Evolutionary conservation across 2,888 invertebrate species (phyloP), one percentile per base, ranked within the genome.

Genomic region (Tenthredo amoena): DNA sequence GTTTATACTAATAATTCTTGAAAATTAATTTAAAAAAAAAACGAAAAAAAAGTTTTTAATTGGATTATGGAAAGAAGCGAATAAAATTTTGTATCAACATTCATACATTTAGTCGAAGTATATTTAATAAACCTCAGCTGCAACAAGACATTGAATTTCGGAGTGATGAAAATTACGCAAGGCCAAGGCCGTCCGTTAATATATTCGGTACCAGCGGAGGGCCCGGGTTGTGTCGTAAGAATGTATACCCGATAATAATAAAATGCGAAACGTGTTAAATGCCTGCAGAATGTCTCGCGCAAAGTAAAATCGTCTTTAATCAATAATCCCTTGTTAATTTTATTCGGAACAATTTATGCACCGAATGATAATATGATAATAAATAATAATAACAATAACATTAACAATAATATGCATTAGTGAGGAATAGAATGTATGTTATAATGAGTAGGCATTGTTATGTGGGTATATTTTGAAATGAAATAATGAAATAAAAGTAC

Each of bases 121-220:
- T 81, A 37, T 81, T 40, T 40, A 18, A 31, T 21, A 40, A 81
- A 31, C n/a, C n/a, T 62, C 18, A 6, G 55, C 5, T 34, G 50
- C 34, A 10, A 47, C 12, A 55, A 31, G 77, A 40, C 62, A 81
- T 62, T 37, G 21, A 58, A 40, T 21, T 58, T 81, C 40, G 40
- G 40, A 40, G 62, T 40, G n/a, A 58, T 40, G 10, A 15, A 81
- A 62, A 62, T 81, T 81, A 81, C 58, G 81, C 58, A 81, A 81
- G 81, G 81, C 81, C 81, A 81, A 81, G 81, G 81, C 81, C 81
- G 81, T 81, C 18, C 81, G 31, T 40, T 81, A 62, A 37, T 81
- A 81, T 81, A 50, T 50, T 81, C 81, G 34, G 21, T 62, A 62
- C 81, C 34, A 18, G 31, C 18, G 26, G 26, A 62, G 81, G 47